Conservation (phyloP, 2,888 invertebrate genomes). For the Aphelenchoides bicaudatus region DNA sequence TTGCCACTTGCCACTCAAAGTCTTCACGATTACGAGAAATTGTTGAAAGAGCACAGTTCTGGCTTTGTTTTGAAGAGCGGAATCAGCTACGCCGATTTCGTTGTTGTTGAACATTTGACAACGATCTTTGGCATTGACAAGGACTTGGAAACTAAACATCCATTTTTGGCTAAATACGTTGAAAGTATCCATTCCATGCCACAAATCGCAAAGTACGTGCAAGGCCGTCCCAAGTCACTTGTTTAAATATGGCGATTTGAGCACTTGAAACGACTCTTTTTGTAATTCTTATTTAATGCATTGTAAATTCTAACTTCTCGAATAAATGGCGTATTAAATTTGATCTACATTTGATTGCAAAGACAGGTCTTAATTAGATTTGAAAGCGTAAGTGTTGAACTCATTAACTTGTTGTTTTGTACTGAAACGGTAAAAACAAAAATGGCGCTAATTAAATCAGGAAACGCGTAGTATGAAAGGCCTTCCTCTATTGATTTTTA, state of each 20-base stretch:
- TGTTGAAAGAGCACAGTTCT: background rate
- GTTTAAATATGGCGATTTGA: background rate
- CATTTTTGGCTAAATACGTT: background rate
- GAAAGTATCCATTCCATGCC: conserved; percentile 12
- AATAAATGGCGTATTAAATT: too few species aligned
- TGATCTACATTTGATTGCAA: too few species aligned
- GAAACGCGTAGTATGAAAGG: too few species aligned
- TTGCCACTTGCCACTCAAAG: background rate
- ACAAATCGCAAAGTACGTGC: conserved; percentile 2
- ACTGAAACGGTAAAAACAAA: too few species aligned
- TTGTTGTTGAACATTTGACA: background rate
- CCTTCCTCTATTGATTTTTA: too few species aligned
- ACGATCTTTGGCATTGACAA: conserved; percentile 1
- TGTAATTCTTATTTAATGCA: too few species aligned
- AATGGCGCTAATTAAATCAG: too few species aligned
- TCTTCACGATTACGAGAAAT: background rate
- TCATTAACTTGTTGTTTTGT: too few species aligned
- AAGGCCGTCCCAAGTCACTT: conserved; percentile 3
- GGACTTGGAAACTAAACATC: background rate
- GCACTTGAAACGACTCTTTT: too few species aligned
- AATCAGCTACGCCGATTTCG: conserved; percentile 1
- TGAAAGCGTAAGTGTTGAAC: too few species aligned
- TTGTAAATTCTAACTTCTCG: too few species aligned
- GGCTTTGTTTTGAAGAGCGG: conserved; percentile 8
- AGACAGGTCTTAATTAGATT: too few species aligned